phyloP scores from a whole-genome alignment of 2,888 invertebrate genomes.

The Ormyrus labotus region DNA sequence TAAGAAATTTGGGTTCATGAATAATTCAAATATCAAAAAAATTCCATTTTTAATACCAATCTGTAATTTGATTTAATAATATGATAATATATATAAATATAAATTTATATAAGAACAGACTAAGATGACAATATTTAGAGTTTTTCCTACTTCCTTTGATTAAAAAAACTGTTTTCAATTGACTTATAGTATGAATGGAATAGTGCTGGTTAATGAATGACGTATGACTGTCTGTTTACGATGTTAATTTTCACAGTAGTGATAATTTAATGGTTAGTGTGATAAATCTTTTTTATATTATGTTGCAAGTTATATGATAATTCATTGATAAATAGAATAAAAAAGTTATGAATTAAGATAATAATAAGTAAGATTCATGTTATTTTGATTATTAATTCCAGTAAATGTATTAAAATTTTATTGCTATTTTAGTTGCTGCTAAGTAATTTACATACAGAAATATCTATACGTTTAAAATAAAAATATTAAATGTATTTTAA shows the following conservation, averaged over 20 bases:
- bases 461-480: too few species aligned
- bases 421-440: too few species aligned
- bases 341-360: neutral
- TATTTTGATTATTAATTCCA: neutral
- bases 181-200: constrained; percentile 25
- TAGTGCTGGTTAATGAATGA: constrained; percentile 4
- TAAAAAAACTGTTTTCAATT: neutral
- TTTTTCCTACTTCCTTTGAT: neutral
- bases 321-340: constrained; percentile 4
- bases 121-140: too few species aligned
- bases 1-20: too few species aligned
- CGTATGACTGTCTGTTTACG: constrained; percentile 2
- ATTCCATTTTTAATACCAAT: too few species aligned
- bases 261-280: constrained; percentile 5
- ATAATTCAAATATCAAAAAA: too few species aligned
- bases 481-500: too few species aligned
- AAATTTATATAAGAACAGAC: too few species aligned
- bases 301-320: neutral
- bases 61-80: too few species aligned
- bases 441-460: too few species aligned
- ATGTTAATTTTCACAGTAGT: constrained; percentile 14
- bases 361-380: neutral
- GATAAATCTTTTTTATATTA: constrained; percentile 22
- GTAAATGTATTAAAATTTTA: neutral
- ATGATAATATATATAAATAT: too few species aligned